Conservation (phyloP, 2,888 invertebrate species). For the Abscondita cerata region DNA sequence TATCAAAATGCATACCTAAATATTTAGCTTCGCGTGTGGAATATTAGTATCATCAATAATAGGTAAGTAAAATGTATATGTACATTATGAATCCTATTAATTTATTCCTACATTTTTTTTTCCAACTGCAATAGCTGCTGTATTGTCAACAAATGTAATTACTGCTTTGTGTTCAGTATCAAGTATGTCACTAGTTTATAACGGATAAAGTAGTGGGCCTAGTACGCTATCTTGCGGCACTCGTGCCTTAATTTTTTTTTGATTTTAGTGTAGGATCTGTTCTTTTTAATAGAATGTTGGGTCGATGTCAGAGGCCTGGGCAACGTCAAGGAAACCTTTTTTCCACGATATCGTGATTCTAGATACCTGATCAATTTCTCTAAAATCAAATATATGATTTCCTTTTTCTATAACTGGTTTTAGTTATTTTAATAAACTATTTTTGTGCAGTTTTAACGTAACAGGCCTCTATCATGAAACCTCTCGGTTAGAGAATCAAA, state of each 20-base stretch:
- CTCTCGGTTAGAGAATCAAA: constrained; percentile 39
- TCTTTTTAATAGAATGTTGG: constrained; percentile 21
- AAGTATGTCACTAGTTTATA: background rate
- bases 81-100: constrained; percentile 29
- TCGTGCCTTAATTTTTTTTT: constrained; percentile 16
- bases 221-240: constrained; percentile 24
- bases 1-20: no score
- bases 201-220: constrained; percentile 14
- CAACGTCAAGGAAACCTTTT: no score
- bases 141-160: constrained; percentile 29
- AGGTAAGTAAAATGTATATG: constrained; percentile 36
- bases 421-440: constrained; percentile 34
- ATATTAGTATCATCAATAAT: no score
- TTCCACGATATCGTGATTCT: constrained; percentile 16
- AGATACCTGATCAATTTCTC: constrained; percentile 7
- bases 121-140: constrained; percentile 13
- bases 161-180: background rate
- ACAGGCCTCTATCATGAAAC: constrained; percentile 32
- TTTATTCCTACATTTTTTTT: background rate
- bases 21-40: no score
- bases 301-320: constrained; percentile 24
- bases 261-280: constrained; percentile 20
- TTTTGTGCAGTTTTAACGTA: constrained; percentile 40
- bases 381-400: constrained; percentile 19
- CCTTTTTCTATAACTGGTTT: constrained; percentile 12